Conservation (phyloP, 1,140 invertebrate species). For the Panulirus ornatus region DNA sequence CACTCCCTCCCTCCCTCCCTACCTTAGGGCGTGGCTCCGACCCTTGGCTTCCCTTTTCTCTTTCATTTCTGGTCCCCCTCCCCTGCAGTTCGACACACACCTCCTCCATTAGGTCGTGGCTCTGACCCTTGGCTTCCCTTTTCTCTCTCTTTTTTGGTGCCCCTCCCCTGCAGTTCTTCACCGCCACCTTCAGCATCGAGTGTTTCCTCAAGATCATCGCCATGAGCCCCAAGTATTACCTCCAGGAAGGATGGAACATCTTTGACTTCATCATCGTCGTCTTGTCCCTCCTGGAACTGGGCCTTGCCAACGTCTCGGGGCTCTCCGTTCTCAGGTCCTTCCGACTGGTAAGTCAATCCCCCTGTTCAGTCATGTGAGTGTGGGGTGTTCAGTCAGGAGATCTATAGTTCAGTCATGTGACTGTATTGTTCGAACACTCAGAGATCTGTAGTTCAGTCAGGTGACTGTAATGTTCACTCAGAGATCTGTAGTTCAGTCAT, state of each 20-base stretch:
- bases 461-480: no score
- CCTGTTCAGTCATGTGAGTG: no score
- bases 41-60: not conserved
- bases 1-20: not conserved
- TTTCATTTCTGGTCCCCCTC: not conserved
- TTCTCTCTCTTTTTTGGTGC: not conserved
- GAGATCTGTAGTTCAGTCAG: no score
- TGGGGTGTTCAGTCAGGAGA: no score
- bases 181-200: constrained; percentile 97
- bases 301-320: constrained; percentile 94
- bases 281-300: constrained; percentile 94
- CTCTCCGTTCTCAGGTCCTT: constrained; percentile 98
- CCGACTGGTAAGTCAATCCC: constrained; percentile 96
- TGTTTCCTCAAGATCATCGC: constrained; percentile 96
- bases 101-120: not conserved
- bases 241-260: constrained; percentile 99
- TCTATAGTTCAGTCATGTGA: no score
- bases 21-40: no score
- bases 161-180: constrained; percentile 90
- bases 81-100: not conserved
- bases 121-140: not conserved
- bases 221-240: constrained; percentile 97
- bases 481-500: no score
- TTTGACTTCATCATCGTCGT: constrained; percentile 99
- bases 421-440: no score